Base-by-base conservation (phyloP, 2,888 invertebrate species). In the Parnassius mnemosyne region DNA sequence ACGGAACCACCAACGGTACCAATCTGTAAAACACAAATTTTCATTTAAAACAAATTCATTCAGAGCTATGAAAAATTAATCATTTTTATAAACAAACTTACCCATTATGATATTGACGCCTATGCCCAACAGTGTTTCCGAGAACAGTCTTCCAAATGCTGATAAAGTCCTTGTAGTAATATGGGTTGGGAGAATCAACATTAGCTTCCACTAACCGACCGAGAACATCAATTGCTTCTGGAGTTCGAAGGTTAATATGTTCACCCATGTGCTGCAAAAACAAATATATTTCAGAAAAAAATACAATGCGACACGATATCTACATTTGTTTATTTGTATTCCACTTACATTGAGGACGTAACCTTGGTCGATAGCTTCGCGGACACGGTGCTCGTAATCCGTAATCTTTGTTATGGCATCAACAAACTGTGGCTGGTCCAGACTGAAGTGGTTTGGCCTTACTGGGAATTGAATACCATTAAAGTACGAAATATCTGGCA, bases 401-500 rank as follows among this genome's bases (percentile, higher is more conserved):
- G 85, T 74, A 42, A 94, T 92, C 60, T 90, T 71, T 52, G 81
- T 79, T 42, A 92, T 70, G 60, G 92, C 83, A 25, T 88, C 71
- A 53, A 87, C 76, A 63, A 92, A 81, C 53, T 89, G 78, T 53
- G 89, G 84, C 56, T 89, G 89, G 20, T 92, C 75, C 3, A 94
- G 69, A 53, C 92, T 81, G 71, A 89, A 93, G 71, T 93, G 83
- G 74, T 93, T 89, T 41, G 93, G 93, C 68, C 95, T 94, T 56
- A 83, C 84, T 46, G 95, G 94, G 86, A 93, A 94, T 57, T 93
- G 92, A 57, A 94, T 83, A 52, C 95, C 96, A 68, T 94, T 95
- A 71, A 91, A 89, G 77, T 93, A 92, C 62, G 92, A 82, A 67
- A 96, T 84, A 63, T 94, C 93, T 55, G 95, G 92, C 56, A 92